These are phyloP conservation scores for Cebidichthys violaceus DNA, from an alignment of 2,113 vertebrate species.

Conservation along the genomic window DNA sequence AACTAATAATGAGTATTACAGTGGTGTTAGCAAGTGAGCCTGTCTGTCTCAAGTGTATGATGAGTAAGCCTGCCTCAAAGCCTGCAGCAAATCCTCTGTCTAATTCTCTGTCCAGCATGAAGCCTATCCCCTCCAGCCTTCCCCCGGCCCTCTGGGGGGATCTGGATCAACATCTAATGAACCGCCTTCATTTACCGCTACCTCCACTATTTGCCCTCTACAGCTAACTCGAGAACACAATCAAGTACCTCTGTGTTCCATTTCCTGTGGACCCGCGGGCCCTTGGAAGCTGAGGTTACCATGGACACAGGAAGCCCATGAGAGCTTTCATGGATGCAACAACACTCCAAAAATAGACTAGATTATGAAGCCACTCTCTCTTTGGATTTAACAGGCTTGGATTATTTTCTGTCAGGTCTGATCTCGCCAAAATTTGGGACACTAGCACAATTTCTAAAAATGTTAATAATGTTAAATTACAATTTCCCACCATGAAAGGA, in stretches of 20 bases:
- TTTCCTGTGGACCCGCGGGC: slow-evolving; percentile 43
- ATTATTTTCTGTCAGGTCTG: slow-evolving; percentile 22
- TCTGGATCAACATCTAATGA: slow-evolving; percentile 75
- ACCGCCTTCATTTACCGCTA: slow-evolving; percentile 75
- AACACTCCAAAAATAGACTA: slow-evolving; percentile 1
- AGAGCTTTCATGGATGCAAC: slow-evolving; percentile 20
- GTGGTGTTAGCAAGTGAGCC: slow-evolving; percentile 59
- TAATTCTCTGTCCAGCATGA: slow-evolving; percentile 71
- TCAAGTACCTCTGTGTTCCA: slow-evolving; percentile 52
- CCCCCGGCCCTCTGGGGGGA: slow-evolving; percentile 47
- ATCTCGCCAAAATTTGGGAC: slow-evolving; percentile 6
- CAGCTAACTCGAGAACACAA: slow-evolving; percentile 56
- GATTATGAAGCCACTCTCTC: slow-evolving; percentile 16
- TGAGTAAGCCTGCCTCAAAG: slow-evolving; percentile 53
- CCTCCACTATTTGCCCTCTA: slow-evolving; percentile 67
- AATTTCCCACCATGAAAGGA: slow-evolving; percentile 24
- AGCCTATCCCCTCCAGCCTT: slow-evolving; percentile 58
- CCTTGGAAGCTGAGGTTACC: slow-evolving; percentile 17
- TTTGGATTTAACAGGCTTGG: slow-evolving; percentile 12
- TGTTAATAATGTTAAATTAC: slow-evolving; percentile 23
- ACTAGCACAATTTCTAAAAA: slow-evolving; percentile 23
- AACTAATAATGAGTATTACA: slow-evolving; percentile 69
- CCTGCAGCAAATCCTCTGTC: slow-evolving; percentile 67
- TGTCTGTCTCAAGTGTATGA: slow-evolving; percentile 57
- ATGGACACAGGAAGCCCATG: slow-evolving; percentile 11